Percentiles rank a stretch among this genome's conserved stretches.
phyloP scores from a whole-genome alignment of 2,888 invertebrate species.

The Nipponacmea schrenckii region DNA sequence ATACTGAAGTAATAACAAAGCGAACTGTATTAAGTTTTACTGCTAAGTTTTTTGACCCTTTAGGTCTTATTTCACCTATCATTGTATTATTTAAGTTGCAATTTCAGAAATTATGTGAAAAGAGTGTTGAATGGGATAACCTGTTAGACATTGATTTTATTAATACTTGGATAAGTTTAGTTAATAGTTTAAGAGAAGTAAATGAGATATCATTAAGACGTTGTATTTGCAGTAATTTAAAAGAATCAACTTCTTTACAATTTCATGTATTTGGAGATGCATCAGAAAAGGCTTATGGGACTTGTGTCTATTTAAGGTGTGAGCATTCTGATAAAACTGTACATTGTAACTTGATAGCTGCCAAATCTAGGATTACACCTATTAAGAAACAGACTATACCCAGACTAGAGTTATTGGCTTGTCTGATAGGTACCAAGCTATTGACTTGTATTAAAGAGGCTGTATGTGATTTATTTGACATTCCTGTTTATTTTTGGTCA shows the following conservation, averaged over 20 bases:
- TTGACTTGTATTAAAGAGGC: background rate
- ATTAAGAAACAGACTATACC: conserved; percentile 3
- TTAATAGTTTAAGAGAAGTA: background rate
- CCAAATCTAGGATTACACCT: background rate
- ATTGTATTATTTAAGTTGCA: background rate
- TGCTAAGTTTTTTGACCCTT: background rate
- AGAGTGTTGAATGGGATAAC: background rate
- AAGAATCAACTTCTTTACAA: background rate
- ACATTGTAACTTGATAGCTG: background rate
- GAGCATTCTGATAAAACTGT: background rate
- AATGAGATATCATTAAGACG: background rate
- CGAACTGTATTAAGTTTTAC: background rate
- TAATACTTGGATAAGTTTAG: background rate
- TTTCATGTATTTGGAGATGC: too few relatives aligned
- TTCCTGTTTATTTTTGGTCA: background rate
- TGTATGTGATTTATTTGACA: background rate
- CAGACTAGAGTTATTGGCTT: background rate
- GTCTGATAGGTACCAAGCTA: background rate
- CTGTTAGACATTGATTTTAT: background rate
- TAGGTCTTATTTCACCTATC: background rate
- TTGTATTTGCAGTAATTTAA: background rate
- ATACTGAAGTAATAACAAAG: background rate
- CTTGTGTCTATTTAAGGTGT: conserved; percentile 3
- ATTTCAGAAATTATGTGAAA: too few relatives aligned
- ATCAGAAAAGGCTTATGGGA: too few relatives aligned